phyloP scores from a whole-genome alignment of 2,888 invertebrate genomes.

The Tryphoninae sp. region DNA sequence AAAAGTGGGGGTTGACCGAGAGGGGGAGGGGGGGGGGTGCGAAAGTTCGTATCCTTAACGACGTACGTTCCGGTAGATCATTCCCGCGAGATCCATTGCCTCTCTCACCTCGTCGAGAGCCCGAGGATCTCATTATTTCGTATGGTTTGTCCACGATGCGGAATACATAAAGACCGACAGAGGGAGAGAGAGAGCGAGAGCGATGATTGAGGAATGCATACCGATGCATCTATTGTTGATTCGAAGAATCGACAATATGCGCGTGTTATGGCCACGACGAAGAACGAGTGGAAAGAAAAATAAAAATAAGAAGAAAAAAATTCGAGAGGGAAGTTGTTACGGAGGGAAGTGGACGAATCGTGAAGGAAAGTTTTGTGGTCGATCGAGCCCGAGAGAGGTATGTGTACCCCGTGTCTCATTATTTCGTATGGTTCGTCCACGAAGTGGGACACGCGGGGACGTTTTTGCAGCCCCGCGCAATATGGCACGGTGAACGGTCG shows the following conservation, averaged over 20 bases:
- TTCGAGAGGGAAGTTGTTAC: background rate
- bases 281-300: background rate
- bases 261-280: background rate
- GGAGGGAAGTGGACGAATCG: conserved; percentile 8
- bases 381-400: conserved; percentile 23
- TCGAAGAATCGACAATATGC: conserved; percentile 25
- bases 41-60: conserved; percentile 56
- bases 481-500: background rate
- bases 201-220: conserved; percentile 14
- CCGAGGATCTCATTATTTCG: conserved; percentile 59
- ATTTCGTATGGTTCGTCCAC: conserved; percentile 49
- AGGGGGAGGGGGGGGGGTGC: conserved; percentile 49
- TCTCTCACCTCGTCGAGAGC: conserved; percentile 34
- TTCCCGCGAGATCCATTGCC: conserved; percentile 44
- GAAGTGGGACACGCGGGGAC: conserved; percentile 42
- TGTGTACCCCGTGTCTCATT: conserved; percentile 47
- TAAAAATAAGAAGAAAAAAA: background rate
- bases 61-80: conserved; percentile 48
- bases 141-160: conserved; percentile 62
- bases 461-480: conserved; percentile 5
- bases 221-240: conserved; percentile 43
- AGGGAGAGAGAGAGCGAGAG: background rate
- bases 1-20: background rate
- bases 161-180: conserved; percentile 48
- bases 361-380: conserved; percentile 48